Conservation (phyloP, 2,797 vertebrate species). For the Zalophus californianus region DNA sequence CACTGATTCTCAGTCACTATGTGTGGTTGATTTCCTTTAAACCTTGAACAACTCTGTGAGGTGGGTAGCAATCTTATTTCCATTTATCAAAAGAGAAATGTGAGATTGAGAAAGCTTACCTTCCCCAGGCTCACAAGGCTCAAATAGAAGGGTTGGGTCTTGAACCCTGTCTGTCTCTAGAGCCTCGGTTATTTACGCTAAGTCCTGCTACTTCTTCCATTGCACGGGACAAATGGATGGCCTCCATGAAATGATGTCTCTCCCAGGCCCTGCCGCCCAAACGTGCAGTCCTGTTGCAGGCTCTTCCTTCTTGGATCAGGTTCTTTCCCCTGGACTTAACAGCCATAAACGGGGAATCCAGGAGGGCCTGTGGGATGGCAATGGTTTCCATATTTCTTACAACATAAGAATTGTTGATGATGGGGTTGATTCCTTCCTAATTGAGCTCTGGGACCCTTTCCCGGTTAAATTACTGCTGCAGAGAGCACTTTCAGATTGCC, state of each 20-base stretch:
- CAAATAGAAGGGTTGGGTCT: background rate
- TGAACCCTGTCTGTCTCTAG: background rate
- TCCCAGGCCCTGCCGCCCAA: background rate
- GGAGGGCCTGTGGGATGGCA: background rate
- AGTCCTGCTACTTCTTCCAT: background rate
- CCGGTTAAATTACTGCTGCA: constrained; percentile 48
- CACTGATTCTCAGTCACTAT: background rate
- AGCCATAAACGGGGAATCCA: background rate
- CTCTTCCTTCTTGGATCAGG: background rate
- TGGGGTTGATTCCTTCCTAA: constrained; percentile 22
- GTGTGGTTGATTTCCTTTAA: background rate
- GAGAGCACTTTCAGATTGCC: background rate
- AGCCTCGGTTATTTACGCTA: background rate
- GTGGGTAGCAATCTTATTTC: background rate
- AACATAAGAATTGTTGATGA: background rate
- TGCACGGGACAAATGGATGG: background rate
- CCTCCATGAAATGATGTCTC: background rate
- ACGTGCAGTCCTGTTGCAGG: accelerated
- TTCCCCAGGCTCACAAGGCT: background rate
- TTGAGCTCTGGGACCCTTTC: constrained; percentile 56
- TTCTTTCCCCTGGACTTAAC: background rate
- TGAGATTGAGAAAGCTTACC: background rate
- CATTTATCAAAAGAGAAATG: background rate
- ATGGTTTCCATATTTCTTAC: background rate
- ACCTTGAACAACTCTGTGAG: background rate